Evolutionary conservation across 2,113 vertebrate genomes (phyloP).

Genomic region (Etheostoma cragini): DNA sequence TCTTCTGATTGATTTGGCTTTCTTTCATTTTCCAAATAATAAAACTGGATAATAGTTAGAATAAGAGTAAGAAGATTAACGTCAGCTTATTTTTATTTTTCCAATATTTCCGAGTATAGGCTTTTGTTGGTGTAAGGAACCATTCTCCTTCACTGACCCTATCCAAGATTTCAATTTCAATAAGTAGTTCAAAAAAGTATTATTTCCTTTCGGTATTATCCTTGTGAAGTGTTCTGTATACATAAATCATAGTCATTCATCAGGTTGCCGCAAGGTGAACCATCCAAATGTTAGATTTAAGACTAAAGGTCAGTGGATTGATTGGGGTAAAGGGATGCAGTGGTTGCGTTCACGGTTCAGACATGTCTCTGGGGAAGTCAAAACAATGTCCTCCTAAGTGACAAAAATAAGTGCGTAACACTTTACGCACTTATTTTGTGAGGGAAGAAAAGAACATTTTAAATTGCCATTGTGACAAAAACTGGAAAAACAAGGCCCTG

Average conservation of each 20-base stretch:
- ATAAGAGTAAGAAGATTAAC: too few species aligned
- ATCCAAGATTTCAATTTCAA: neutral
- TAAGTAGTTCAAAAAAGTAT: neutral
- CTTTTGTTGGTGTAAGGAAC: neutral
- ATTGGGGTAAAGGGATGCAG: neutral
- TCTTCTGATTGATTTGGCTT: neutral
- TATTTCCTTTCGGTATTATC: conserved; percentile 1
- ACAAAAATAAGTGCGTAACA: too few species aligned
- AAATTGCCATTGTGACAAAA: too few species aligned
- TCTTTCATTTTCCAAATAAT: neutral
- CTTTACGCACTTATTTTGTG: too few species aligned
- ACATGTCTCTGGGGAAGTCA: neutral
- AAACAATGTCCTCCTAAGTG: neutral
- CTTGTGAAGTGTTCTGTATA: too few species aligned
- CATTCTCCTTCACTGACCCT: neutral
- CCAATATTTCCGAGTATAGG: neutral
- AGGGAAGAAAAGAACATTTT: too few species aligned
- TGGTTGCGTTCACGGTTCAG: neutral
- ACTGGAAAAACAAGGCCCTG: too few species aligned
- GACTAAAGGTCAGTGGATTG: neutral
- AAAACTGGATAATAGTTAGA: neutral
- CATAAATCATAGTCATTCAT: neutral
- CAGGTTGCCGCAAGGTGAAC: neutral
- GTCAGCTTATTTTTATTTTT: neutral
- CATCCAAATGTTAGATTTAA: neutral